A percentile compares a stretch with the other conserved stretches of the same genome.
Evolutionary conservation across 2,888 invertebrate species (phyloP).

Genomic region (Cepaea hortensis): DNA sequence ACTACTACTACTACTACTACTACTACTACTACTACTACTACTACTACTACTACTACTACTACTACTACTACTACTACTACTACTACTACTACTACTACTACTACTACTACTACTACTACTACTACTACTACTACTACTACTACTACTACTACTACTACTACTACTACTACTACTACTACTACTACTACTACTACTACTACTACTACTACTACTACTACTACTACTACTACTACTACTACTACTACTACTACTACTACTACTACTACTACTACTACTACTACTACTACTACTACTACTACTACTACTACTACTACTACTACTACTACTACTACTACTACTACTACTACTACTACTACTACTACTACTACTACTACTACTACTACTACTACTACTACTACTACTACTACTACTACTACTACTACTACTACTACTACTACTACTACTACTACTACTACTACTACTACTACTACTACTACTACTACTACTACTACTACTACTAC

Average conservation of each 20-base stretch:
- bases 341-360: conserved; percentile 31
- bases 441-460: neutral
- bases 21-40: conserved; percentile 7
- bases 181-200: conserved; percentile 30
- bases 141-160: conserved; percentile 28
- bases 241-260: conserved; percentile 33
- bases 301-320: conserved; percentile 39
- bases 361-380: conserved; percentile 1
- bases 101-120: no score
- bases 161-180: conserved; percentile 25
- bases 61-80: conserved; percentile 4
- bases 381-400: neutral
- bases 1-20: conserved; percentile 29
- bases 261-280: conserved; percentile 26
- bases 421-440: neutral
- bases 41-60: conserved; percentile 27
- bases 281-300: conserved; percentile 36
- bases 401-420: neutral
- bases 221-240: conserved; percentile 35
- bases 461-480: neutral
- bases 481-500: neutral
- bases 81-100: neutral
- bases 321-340: conserved; percentile 35
- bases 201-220: conserved; percentile 34
- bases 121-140: no score